Percentiles rank a stretch among this genome's conserved stretches.
phyloP scores from a whole-genome alignment of 2,888 invertebrate species.

The Nymphalis polychloros region DNA sequence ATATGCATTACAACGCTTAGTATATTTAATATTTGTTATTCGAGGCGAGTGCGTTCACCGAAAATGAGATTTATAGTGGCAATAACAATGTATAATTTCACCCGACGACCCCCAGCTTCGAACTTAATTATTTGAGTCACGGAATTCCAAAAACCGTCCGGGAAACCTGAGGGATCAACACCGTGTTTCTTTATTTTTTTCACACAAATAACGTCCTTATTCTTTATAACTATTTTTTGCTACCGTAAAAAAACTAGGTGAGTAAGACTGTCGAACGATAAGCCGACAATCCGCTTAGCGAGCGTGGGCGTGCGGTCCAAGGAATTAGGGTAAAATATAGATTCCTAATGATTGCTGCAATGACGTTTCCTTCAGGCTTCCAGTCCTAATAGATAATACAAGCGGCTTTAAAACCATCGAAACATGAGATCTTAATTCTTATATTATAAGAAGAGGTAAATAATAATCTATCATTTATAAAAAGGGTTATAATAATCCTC shows the following conservation, averaged over 20 bases:
- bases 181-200: constrained; percentile 64
- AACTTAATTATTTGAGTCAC: constrained; percentile 81
- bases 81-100: constrained; percentile 79
- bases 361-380: constrained; percentile 45
- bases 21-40: constrained; percentile 58
- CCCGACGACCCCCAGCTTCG: constrained; percentile 67
- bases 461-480: neutral
- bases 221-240: constrained; percentile 69
- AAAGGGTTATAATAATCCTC: neutral
- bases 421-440: neutral
- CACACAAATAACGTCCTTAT: constrained; percentile 58
- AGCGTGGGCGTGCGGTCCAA: constrained; percentile 60
- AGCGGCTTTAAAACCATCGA: neutral
- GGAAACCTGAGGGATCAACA: constrained; percentile 72
- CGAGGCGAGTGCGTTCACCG: constrained; percentile 63
- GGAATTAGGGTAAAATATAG: constrained; percentile 76
- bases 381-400: constrained; percentile 32
- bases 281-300: constrained; percentile 78
- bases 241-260: constrained; percentile 70
- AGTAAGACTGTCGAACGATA: constrained; percentile 70
- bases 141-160: constrained; percentile 74
- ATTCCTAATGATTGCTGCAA: constrained; percentile 60
- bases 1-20: constrained; percentile 26
- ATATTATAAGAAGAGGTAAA: neutral
- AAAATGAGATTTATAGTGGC: constrained; percentile 77